These are phyloP conservation scores for Brachionus plicatilis DNA, from an alignment of 1,140 invertebrate genomes.

Conservation along the genomic window DNA sequence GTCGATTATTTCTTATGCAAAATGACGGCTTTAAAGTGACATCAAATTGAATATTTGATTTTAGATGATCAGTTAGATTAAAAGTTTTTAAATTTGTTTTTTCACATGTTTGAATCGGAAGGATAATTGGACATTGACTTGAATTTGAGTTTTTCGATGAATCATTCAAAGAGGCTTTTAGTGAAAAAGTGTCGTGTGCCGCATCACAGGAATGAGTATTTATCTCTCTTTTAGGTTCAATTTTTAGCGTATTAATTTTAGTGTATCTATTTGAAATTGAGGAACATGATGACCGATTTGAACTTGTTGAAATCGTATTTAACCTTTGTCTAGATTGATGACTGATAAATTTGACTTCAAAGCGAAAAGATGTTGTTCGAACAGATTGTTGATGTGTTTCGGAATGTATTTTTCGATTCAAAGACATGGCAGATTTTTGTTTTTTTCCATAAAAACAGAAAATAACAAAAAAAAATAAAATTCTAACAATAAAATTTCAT, in stretches of 20 bases:
- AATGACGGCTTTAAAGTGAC: conserved; percentile 35
- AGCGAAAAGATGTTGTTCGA: neutral
- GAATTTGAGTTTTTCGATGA: neutral
- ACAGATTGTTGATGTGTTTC: neutral
- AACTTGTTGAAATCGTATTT: neutral
- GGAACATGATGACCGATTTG: neutral
- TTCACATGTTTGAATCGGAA: neutral
- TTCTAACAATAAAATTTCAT: neutral
- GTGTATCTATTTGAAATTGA: neutral
- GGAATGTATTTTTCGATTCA: neutral
- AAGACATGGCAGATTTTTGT: neutral
- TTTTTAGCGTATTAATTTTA: neutral
- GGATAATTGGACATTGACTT: neutral
- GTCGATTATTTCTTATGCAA: conserved; percentile 6
- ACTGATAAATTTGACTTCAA: neutral
- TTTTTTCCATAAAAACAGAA: neutral
- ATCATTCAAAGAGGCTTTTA: neutral
- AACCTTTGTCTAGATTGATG: neutral
- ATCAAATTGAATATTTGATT: conserved; percentile 36
- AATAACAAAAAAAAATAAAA: neutral
- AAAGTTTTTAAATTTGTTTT: neutral
- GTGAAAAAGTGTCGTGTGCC: neutral
- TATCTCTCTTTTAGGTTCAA: neutral
- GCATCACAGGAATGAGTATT: neutral
- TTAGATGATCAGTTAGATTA: conserved; percentile 5